Percentiles rank a stretch among this genome's conserved stretches.
Conservation (phyloP, 1,140 invertebrate genomes). For the Drosophila punjabiensis region DNA sequence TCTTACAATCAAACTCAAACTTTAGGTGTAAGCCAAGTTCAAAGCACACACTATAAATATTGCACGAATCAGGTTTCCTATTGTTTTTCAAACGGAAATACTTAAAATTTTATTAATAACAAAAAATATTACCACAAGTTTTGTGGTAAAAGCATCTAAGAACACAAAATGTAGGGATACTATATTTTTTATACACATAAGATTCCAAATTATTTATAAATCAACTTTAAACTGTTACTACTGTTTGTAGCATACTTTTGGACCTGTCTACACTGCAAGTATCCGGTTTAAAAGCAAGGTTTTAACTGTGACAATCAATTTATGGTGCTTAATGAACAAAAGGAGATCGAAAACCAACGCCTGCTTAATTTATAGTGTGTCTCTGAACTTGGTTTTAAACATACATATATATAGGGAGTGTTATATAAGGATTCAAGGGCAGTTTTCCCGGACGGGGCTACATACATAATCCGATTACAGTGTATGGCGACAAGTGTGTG, state of each 20-base stretch:
- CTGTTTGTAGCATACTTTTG: constrained; percentile 2
- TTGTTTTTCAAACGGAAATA: background rate
- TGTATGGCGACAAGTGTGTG: constrained; percentile 34
- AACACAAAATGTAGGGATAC: background rate
- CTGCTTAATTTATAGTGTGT: constrained; percentile 1
- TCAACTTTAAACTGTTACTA: background rate
- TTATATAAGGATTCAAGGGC: constrained; percentile 2
- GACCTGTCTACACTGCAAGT: background rate
- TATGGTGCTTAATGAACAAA: background rate
- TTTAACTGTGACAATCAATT: background rate
- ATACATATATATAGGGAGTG: constrained; percentile 10
- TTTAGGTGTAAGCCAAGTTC: constrained; percentile 2
- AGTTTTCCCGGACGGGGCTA: constrained; percentile 8
- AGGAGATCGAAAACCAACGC: background rate
- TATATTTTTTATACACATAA: background rate
- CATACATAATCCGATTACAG: background rate
- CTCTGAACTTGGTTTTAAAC: background rate
- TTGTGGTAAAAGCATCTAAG: background rate
- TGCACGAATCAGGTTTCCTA: background rate
- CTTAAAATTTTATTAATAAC: background rate
- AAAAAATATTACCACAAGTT: background rate
- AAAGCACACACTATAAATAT: background rate
- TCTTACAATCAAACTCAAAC: constrained; percentile 12
- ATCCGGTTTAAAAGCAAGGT: background rate
- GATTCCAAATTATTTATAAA: background rate